phyloP scores from a whole-genome alignment of 2,888 invertebrate genomes.

The Deilephila porcellus region DNA sequence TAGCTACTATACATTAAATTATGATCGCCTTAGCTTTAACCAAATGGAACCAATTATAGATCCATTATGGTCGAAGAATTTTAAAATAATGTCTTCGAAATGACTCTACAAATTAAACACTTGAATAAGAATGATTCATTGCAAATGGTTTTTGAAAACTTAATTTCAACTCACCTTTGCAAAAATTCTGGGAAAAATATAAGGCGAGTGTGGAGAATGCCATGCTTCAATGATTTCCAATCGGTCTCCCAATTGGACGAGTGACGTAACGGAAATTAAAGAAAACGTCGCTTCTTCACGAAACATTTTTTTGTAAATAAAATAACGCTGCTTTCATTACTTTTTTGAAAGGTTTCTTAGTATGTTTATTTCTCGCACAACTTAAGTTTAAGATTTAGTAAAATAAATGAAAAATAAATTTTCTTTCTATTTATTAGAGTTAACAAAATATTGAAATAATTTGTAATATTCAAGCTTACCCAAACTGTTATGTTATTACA shows the following conservation, averaged over 20 bases:
- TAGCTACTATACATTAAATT: too few relatives aligned
- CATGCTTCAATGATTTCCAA: constrained; percentile 76
- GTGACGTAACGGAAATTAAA: constrained; percentile 84
- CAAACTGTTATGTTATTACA: background rate
- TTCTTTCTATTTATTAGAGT: background rate
- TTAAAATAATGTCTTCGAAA: background rate
- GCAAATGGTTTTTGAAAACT: constrained; percentile 37
- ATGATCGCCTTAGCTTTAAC: too few relatives aligned
- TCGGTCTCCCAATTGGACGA: constrained; percentile 79
- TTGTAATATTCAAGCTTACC: background rate
- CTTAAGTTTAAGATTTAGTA: background rate
- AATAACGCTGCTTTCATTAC: constrained; percentile 23
- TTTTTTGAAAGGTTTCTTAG: constrained; percentile 34
- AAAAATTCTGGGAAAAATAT: constrained; percentile 51
- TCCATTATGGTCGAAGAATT: background rate
- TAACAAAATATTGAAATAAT: background rate
- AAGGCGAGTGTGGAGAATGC: constrained; percentile 57
- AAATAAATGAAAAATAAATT: background rate
- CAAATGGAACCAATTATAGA: background rate
- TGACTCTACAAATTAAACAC: constrained; percentile 20
- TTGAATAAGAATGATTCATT: constrained; percentile 32
- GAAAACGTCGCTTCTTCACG: constrained; percentile 66
- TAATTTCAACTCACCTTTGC: constrained; percentile 38
- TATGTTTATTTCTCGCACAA: background rate
- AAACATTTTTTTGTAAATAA: constrained; percentile 50